Conservation (phyloP, 2,113 vertebrate species). For the Progne subis region DNA sequence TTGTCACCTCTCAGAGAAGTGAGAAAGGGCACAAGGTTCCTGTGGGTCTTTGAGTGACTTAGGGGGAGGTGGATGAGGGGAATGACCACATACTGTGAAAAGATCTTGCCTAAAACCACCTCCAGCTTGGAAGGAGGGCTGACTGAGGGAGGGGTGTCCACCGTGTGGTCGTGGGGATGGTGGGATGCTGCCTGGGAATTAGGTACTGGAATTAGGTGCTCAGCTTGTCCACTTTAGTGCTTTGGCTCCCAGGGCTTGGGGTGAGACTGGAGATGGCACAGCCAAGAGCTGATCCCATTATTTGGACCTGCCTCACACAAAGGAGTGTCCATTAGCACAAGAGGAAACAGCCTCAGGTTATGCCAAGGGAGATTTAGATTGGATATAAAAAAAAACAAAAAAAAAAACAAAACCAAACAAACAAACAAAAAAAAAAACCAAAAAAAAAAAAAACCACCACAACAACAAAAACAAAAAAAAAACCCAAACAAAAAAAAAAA, state of each 20-base stretch:
- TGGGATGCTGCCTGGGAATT: neutral
- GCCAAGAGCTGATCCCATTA: neutral
- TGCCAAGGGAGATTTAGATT: neutral
- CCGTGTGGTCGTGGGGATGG: fast-evolving
- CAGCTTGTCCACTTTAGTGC: neutral
- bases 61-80: neutral
- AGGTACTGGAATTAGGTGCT: neutral
- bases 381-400: no score
- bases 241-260: neutral
- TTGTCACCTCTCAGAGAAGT: neutral
- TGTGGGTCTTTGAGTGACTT: neutral
- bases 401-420: no score
- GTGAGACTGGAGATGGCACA: neutral
- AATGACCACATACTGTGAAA: neutral
- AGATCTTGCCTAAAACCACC: neutral
- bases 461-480: no score
- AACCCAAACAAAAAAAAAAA: no score
- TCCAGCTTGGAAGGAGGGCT: neutral
- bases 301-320: neutral
- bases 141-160: neutral
- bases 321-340: neutral
- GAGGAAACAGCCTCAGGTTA: neutral
- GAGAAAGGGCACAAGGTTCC: neutral
- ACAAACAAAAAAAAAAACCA: no score
- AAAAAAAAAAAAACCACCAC: no score